Evolutionary conservation across 2,113 vertebrate genomes (phyloP).

Genomic region (Hippocampus comes): DNA sequence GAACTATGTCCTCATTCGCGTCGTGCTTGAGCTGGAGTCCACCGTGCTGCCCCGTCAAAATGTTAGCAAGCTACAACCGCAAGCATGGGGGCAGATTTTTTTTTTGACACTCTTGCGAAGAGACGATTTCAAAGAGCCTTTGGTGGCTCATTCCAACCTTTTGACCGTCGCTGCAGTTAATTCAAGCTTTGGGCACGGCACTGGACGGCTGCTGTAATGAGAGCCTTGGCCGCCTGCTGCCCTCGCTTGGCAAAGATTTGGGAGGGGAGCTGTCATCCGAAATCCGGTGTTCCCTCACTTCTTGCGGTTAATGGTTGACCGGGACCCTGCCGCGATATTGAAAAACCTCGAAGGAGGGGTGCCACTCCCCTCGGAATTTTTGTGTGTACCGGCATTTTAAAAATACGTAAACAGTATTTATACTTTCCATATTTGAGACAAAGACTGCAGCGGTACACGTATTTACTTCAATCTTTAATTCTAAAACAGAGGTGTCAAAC

Average conservation of each 20-base stretch:
- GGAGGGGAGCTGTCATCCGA: conserved; percentile 19
- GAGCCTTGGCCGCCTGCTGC: conserved; percentile 22
- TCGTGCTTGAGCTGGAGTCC: neutral
- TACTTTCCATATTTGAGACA: too few relatives aligned
- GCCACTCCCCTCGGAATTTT: too few relatives aligned
- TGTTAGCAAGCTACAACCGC: neutral
- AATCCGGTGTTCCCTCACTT: neutral
- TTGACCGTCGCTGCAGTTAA: conserved; percentile 43
- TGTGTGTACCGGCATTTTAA: too few relatives aligned
- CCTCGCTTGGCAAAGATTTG: conserved; percentile 12
- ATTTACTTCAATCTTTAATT: too few relatives aligned
- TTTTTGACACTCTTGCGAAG: neutral
- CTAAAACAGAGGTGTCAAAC: too few relatives aligned
- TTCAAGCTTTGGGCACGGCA: conserved; percentile 32
- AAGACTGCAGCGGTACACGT: too few relatives aligned
- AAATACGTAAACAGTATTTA: too few relatives aligned
- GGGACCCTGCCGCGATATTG: too few relatives aligned
- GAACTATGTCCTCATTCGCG: neutral
- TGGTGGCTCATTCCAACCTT: conserved; percentile 15
- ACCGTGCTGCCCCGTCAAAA: neutral
- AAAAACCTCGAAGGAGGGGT: too few relatives aligned
- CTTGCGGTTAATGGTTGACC: too few relatives aligned
- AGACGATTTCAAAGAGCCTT: conserved; percentile 2
- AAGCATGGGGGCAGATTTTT: neutral
- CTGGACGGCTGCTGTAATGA: conserved; percentile 38